Evolutionary conservation across 2,113 vertebrate species (phyloP), one percentile per base, ranked within the genome.

Genomic region (Silurus glanis): DNA sequence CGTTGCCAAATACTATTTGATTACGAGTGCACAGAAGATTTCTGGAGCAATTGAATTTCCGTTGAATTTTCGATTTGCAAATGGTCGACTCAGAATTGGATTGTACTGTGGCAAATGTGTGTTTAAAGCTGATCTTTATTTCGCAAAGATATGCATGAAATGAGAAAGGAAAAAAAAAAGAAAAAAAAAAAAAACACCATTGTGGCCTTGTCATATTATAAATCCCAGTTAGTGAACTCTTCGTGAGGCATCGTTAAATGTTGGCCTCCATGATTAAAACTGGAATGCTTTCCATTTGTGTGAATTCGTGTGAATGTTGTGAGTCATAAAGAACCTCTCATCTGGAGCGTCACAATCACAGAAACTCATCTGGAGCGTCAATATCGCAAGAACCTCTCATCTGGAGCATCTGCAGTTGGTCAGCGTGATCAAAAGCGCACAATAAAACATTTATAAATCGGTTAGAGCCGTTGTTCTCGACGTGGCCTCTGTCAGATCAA

Each of bases 341-440:
- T 83, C 67, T 72, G 51, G 67, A 56, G 55, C 47, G 9, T 83
- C 83, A 61, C 17, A 21, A 3, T 80, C 78, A 23, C 78, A 61
- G 56, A 61, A 80, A 47, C 83, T 74, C 83, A 84, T 84, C 67
- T 74, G 67, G 82, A 58, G 67, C 47, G 5, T 83, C 82, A 25
- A 12, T 25, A 25, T 55, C 23, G 12, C 12, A 76, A 56, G 74
- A 80, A 23, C 56, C 25, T 59, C 67, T 72, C 82, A 83, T 83
- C 67, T 74, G 69, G 83, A 47, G 55, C 61, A 66, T 84, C 55
- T 84, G 82, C 53, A 56, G 55, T 72, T 59, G 67, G 82, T 59
- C 67, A 53, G 23, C n/a, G 53, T 37, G 62, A 83, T 71, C 82
- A 83, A 72, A 37, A 72, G 83, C 53, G 2, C 28, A n/a, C 45